Conservation (phyloP, 2,888 invertebrate species). For the Deilephila elpenor region DNA sequence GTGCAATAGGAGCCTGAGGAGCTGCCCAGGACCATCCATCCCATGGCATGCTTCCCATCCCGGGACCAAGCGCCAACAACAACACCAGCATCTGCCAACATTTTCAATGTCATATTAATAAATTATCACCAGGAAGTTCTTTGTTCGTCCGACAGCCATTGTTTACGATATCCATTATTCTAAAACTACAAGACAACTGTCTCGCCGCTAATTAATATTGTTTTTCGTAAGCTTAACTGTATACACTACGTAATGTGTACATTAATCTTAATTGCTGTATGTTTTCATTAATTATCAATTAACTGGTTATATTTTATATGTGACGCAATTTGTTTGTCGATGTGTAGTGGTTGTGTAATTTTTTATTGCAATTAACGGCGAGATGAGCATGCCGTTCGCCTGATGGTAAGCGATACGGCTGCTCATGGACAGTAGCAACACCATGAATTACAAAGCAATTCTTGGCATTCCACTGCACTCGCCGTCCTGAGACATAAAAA, state of each 20-base stretch:
- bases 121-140: constrained; percentile 26
- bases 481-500: no score
- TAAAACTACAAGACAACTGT: constrained; percentile 16
- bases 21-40: constrained; percentile 48
- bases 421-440: no score
- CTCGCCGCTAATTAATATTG: constrained; percentile 6
- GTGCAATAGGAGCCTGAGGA: constrained; percentile 43
- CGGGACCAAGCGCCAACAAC: constrained; percentile 33
- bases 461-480: no score
- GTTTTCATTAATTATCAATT: not conserved
- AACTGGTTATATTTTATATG: not conserved
- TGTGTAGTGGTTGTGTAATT: no score
- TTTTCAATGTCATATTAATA: constrained; percentile 20
- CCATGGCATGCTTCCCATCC: constrained; percentile 43
- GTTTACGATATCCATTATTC: not conserved
- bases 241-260: not conserved
- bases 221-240: not conserved
- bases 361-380: no score
- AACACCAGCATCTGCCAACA: constrained; percentile 42
- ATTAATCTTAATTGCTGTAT: not conserved
- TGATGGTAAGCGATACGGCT: no score
- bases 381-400: no score
- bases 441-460: no score
- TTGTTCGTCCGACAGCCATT: constrained; percentile 10
- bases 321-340: no score